phyloP scores from a whole-genome alignment of 2,888 invertebrate genomes.

The Drosophila longiperda region DNA sequence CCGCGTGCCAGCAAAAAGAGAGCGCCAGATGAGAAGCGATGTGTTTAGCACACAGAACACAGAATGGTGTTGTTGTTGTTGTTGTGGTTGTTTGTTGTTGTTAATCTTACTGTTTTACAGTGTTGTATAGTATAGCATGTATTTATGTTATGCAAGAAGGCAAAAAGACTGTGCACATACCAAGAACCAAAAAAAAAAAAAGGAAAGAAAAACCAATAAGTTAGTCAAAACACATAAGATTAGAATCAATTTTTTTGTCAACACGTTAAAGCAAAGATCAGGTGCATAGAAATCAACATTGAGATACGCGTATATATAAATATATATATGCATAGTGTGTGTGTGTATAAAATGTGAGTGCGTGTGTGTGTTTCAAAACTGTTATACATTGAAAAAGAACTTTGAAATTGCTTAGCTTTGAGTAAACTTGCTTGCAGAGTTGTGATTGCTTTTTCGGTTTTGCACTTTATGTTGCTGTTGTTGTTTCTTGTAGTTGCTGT shows the following conservation, averaged over 20 bases:
- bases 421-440: conserved; percentile 68
- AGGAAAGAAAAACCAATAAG: conserved; percentile 15
- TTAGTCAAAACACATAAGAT: conserved; percentile 21
- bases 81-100: conserved; percentile 10
- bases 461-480: conserved; percentile 38
- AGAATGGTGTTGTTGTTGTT: conserved; percentile 20
- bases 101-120: conserved; percentile 17
- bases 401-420: conserved; percentile 71
- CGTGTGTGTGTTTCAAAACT: conserved; percentile 66
- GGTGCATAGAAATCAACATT: conserved; percentile 59
- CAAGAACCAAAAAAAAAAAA: conserved; percentile 3
- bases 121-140: conserved; percentile 16
- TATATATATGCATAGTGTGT: conserved; percentile 51
- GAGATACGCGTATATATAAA: conserved; percentile 23
- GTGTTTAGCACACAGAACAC: conserved; percentile 32
- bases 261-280: conserved; percentile 34
- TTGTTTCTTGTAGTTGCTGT: conserved; percentile 16
- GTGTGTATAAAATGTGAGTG: conserved; percentile 32
- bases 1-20: conserved; percentile 43
- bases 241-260: conserved; percentile 21
- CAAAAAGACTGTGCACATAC: conserved; percentile 25
- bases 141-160: conserved; percentile 38
- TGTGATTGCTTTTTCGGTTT: conserved; percentile 40
- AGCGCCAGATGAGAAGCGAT: conserved; percentile 47
- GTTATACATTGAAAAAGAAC: conserved; percentile 77